Evolutionary conservation across 1,140 invertebrate genomes (phyloP).

Genomic region (Heliconius eleuchia): DNA sequence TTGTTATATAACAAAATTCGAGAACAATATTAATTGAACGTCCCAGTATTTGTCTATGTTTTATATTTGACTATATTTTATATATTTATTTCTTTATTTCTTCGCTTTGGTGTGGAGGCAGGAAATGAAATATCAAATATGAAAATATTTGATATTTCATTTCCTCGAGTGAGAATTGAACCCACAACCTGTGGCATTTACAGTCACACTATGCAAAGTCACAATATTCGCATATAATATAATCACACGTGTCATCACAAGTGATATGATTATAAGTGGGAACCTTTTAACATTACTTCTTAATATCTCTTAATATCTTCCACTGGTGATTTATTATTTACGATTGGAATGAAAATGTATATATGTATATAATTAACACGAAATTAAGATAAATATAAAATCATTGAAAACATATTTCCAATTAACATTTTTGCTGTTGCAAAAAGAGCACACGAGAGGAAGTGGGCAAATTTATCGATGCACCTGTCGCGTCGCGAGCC

Average conservation of each 20-base stretch:
- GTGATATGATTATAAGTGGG: neutral
- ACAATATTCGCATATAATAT: too few relatives aligned
- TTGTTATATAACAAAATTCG: neutral
- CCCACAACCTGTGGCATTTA: too few relatives aligned
- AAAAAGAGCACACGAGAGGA: conserved; percentile 41
- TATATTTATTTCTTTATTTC: too few relatives aligned
- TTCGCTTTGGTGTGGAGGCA: too few relatives aligned
- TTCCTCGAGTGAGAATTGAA: too few relatives aligned
- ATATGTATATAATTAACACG: neutral
- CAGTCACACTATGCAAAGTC: too few relatives aligned
- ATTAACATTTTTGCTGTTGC: conserved; percentile 23
- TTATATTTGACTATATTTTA: too few relatives aligned
- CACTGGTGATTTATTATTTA: neutral
- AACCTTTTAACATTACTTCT: neutral
- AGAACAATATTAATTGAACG: too few relatives aligned
- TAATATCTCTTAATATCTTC: neutral
- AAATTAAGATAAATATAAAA: conserved; percentile 10
- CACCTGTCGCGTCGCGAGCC: conserved; percentile 42
- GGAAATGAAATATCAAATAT: too few relatives aligned
- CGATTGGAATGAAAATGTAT: too few relatives aligned
- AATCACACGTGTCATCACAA: neutral
- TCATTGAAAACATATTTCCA: conserved; percentile 20
- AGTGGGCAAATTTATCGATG: conserved; percentile 46
- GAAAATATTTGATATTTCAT: too few relatives aligned
- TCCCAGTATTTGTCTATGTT: too few relatives aligned